Evolutionary conservation across 2,888 invertebrate genomes (phyloP).

Genomic region (Thyatira batis): DNA sequence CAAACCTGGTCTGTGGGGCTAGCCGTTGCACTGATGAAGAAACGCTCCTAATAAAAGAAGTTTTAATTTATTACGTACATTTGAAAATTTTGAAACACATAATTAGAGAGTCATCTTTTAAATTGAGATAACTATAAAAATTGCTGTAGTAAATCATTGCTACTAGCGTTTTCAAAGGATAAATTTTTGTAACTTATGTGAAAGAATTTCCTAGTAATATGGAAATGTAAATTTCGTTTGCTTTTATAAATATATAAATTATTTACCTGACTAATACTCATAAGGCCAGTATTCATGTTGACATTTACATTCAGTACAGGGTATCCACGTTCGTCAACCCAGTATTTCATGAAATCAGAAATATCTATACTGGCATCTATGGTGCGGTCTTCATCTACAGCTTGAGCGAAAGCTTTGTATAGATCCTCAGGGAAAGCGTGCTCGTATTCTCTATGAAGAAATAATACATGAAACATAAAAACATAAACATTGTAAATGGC

Average conservation of each 20-base stretch:
- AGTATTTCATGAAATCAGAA: conserved; percentile 60
- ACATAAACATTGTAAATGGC: neutral
- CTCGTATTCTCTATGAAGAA: conserved; percentile 52
- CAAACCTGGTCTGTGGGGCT: conserved; percentile 54
- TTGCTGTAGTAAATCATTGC: no score
- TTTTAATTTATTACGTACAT: neutral
- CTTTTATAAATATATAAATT: neutral
- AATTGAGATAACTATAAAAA: no score
- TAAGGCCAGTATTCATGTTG: conserved; percentile 50
- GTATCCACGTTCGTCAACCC: conserved; percentile 84
- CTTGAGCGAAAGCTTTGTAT: conserved; percentile 50
- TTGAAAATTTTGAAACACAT: no score
- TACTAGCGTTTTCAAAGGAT: no score
- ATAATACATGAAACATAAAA: neutral
- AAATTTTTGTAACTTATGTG: no score
- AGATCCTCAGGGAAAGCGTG: conserved; percentile 63
- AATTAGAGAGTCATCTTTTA: no score
- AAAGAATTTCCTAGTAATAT: no score
- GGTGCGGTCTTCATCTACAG: conserved; percentile 48
- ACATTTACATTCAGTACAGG: conserved; percentile 80
- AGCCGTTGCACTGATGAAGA: conserved; percentile 54
- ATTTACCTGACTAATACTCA: conserved; percentile 59
- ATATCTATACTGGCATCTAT: conserved; percentile 31
- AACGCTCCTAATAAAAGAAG: conserved; percentile 55
- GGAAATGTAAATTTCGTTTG: no score